These are phyloP conservation scores for Myopa testacea DNA, from an alignment of 2,888 invertebrate species.

Conservation along the genomic window DNA sequence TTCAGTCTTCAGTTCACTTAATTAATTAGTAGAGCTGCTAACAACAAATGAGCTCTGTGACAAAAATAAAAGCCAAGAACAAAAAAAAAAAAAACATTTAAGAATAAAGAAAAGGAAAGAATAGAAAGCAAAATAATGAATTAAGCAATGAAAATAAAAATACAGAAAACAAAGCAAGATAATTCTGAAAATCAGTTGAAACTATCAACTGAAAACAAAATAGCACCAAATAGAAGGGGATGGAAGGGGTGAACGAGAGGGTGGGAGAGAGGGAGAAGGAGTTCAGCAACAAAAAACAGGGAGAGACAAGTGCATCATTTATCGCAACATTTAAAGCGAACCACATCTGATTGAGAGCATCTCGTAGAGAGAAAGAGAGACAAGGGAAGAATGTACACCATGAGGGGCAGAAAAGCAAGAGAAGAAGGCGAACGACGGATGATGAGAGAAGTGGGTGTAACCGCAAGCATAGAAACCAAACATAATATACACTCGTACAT, in stretches of 20 bases:
- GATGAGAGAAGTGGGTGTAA: not conserved
- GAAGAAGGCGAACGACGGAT: not conserved
- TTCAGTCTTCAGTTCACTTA: too few relatives aligned
- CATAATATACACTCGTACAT: not conserved
- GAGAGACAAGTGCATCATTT: not conserved
- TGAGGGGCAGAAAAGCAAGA: not conserved
- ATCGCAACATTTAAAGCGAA: conserved; percentile 19
- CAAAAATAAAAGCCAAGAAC: too few relatives aligned
- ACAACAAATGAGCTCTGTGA: too few relatives aligned
- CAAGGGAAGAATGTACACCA: not conserved
- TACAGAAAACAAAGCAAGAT: not conserved
- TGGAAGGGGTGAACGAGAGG: not conserved
- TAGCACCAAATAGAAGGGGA: too few relatives aligned
- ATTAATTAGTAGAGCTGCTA: too few relatives aligned
- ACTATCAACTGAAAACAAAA: not conserved
- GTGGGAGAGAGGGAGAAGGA: not conserved
- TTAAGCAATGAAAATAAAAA: too few relatives aligned
- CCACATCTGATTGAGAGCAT: not conserved
- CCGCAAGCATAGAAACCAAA: not conserved
- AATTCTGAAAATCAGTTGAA: not conserved
- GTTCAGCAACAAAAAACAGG: not conserved
- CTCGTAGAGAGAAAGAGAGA: not conserved
- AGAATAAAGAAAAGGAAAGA: too few relatives aligned
- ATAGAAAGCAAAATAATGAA: too few relatives aligned
- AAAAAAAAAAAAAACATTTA: too few relatives aligned